These are phyloP conservation scores for Pollenia griseotomentosa DNA, from an alignment of 2,888 invertebrate genomes.

Conservation along the genomic window DNA sequence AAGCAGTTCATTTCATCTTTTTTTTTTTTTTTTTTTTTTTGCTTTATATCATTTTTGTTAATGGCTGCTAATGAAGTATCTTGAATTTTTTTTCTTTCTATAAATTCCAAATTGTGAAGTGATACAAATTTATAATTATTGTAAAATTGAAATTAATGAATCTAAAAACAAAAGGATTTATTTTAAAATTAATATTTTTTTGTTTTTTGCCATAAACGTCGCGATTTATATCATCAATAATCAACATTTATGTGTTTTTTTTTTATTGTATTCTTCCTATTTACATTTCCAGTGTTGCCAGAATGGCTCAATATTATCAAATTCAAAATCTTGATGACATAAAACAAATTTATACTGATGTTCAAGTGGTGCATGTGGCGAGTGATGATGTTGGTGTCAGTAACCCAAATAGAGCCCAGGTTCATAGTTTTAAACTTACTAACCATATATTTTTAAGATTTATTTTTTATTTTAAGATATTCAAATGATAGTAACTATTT, in stretches of 20 bases:
- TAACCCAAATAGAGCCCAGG: slow-evolving; percentile 77
- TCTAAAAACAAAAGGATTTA: neutral
- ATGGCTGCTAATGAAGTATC: slow-evolving; percentile 50
- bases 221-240: slow-evolving; percentile 48
- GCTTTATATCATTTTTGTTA: slow-evolving; percentile 52
- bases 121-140: neutral
- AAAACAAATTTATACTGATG: slow-evolving; percentile 87
- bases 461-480: slow-evolving; percentile 23
- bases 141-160: slow-evolving; percentile 20
- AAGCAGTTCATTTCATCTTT: slow-evolving; percentile 44
- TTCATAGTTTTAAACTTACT: slow-evolving; percentile 74
- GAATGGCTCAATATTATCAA: slow-evolving; percentile 90
- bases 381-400: slow-evolving; percentile 82
- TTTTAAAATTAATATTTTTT: neutral
- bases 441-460: slow-evolving; percentile 50
- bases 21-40: slow-evolving; percentile 40
- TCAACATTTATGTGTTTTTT: slow-evolving; percentile 48
- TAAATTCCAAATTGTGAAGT: slow-evolving; percentile 16
- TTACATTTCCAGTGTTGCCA: slow-evolving; percentile 71
- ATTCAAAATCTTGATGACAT: slow-evolving; percentile 87
- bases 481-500: too few relatives aligned
- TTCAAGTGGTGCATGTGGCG: slow-evolving; percentile 82
- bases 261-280: slow-evolving; percentile 17
- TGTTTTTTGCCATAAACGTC: slow-evolving; percentile 20
- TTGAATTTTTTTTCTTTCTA: slow-evolving; percentile 11